These are phyloP conservation scores for Latheticus oryzae DNA, from an alignment of 2,888 invertebrate species.

Conservation along the genomic window DNA sequence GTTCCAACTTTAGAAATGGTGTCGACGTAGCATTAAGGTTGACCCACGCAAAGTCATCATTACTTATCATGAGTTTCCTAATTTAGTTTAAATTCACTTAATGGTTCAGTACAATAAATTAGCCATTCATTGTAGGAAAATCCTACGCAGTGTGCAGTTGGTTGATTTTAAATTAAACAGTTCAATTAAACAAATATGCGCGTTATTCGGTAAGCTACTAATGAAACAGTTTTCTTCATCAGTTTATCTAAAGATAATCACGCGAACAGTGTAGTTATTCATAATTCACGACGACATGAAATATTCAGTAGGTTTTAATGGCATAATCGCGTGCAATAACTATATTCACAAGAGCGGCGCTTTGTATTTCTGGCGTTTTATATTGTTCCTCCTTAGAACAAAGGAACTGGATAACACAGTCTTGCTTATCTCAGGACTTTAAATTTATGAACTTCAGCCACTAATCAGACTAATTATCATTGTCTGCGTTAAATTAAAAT, in stretches of 20 bases:
- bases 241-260: constrained; percentile 26
- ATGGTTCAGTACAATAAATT: too few relatives aligned
- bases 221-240: constrained; percentile 30
- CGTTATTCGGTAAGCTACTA: too few relatives aligned
- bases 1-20: constrained; percentile 6
- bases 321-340: constrained; percentile 38
- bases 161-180: too few relatives aligned
- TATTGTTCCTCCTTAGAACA: constrained; percentile 16
- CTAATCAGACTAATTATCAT: constrained; percentile 23
- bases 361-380: constrained; percentile 25
- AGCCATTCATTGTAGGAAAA: too few relatives aligned
- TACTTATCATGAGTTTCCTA: too few relatives aligned
- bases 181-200: too few relatives aligned
- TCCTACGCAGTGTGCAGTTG: too few relatives aligned
- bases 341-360: constrained; percentile 26
- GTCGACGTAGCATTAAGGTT: background rate
- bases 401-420: constrained; percentile 9
- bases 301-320: constrained; percentile 41
- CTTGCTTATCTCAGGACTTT: constrained; percentile 14
- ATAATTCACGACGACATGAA: constrained; percentile 37
- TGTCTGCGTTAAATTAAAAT: background rate
- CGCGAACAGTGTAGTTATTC: constrained; percentile 35
- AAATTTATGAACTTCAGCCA: constrained; percentile 12
- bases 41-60: too few relatives aligned
- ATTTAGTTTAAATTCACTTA: too few relatives aligned